Evolutionary conservation across 2,888 invertebrate genomes (phyloP), one percentile per base, ranked within the genome.

Genomic region (Leptinotarsa haldemani): DNA sequence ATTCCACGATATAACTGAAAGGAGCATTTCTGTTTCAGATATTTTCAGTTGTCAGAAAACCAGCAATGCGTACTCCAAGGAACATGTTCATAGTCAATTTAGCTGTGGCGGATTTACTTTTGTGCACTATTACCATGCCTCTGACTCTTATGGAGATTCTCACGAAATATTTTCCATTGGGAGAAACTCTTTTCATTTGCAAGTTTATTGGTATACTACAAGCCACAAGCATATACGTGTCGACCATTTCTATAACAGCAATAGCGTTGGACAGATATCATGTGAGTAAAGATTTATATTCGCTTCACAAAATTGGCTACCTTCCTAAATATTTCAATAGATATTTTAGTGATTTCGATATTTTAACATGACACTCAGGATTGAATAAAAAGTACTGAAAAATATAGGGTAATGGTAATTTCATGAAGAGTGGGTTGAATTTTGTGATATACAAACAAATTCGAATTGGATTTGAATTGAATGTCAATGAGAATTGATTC

Each of bases 61-160:
- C 95, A 20, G 91, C 93, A 70, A 97, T 97, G 97, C 89, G 97
- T 56, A 97, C 96, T 16, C 95, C 96, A 0, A 88, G 97, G n/a
- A 96, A 97, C 88, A 94, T 97, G 88, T 96, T 97, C 88, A 97
- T 97, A 82, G 92, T 95, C 68, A 97, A 97, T 88, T 88, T 97
- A 83, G 97, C 97, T 3, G 91, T 94, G 30, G 93, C 93, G 72
- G 97, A 97, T 88, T 90, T 96, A 53, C 90, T 96, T 25, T 90
- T 97, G 61, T 97, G 97, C 87, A 91, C 96, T 75, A 93, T 97
- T 15, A 97, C 96, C 3, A 97, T 96, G 88, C 97, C 97, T 1
- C 90, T 97, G 70, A 97, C 97, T 13, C 88, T 97, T 71, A 93
- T 96, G 91, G 95, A 96, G 85, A 92, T 96, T 58, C 88, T 96